Percentiles rank a stretch among this genome's conserved stretches.
Conservation (phyloP, 1,140 invertebrate species). For the Procambarus virginalis region DNA sequence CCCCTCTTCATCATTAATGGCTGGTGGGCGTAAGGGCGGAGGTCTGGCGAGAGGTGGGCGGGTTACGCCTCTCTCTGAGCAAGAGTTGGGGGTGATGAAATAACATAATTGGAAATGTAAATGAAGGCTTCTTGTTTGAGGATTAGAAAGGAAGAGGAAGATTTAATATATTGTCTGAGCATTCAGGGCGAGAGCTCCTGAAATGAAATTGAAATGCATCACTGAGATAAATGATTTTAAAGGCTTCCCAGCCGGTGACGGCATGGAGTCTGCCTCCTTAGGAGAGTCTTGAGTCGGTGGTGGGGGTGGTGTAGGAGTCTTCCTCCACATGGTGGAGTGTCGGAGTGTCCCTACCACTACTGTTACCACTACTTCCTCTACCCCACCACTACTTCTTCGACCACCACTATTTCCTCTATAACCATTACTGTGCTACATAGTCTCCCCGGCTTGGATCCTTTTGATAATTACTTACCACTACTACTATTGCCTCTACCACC, state of each 20-base stretch:
- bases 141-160: slow-evolving; percentile 69
- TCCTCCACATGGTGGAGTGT: background rate
- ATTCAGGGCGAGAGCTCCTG: slow-evolving; percentile 60
- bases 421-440: too few species aligned
- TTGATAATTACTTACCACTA: too few species aligned
- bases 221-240: slow-evolving; percentile 68
- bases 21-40: slow-evolving; percentile 45
- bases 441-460: too few species aligned
- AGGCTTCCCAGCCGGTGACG: slow-evolving; percentile 12
- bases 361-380: too few species aligned
- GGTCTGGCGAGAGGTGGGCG: background rate
- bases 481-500: too few species aligned
- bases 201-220: slow-evolving; percentile 68
- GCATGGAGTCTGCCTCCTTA: background rate
- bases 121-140: slow-evolving; percentile 69
- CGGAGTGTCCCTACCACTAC: too few species aligned
- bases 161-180: slow-evolving; percentile 70
- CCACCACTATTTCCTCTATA: too few species aligned
- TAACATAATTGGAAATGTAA: slow-evolving; percentile 70
- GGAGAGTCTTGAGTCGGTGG: background rate
- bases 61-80: slow-evolving; percentile 53
- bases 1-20: slow-evolving; percentile 68
- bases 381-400: too few species aligned
- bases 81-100: slow-evolving; percentile 61
- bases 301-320: background rate